Base-by-base conservation (phyloP, 2,797 vertebrate species). In the Pogonophryne albipinna region DNA sequence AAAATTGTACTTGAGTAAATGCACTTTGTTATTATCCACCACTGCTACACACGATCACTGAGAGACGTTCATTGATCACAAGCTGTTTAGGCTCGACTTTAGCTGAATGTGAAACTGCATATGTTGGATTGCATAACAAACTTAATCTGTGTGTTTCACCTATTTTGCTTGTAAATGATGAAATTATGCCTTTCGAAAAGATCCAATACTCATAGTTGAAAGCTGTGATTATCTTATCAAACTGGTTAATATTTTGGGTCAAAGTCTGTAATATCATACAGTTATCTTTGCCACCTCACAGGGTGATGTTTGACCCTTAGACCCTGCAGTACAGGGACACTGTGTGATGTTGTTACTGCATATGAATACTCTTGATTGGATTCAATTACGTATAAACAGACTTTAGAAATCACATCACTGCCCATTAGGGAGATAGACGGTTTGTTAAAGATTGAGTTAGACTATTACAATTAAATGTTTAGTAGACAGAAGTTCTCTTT, bases 241-340 rank as follows among this genome's bases (percentile, higher is more conserved):
- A n/a, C 23, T 3, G 10, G 7, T 17, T 66, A 17, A 57, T 80
- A 41, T 68, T 79, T 83, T 62, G 34, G 90, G 72, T 86, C 91
- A 93, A 93, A 92, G 91, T 94, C 34, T 41, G 5, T 55, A 53
- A 8, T 17, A 20, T 20, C 42, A 15, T 8, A 45, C 67, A 46
- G 15, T 1, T 60, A 52, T 31, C 23, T 51, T 42, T 72, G 77
- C 84, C 86, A 86, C 55, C 66, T 91, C 85, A 83, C 52, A 53
- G 44, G 13, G 2, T 60, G 4, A 55, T 58, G 17, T 79, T 66
- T 88, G 83, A 89, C 87, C 89, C 44, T 90, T 88, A 78, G 77
- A 92, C 90, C 71, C 71, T 78, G 17, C 19, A 61, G 23, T 62
- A 74, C 34, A 66, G 49, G 34, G 75, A 42, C 57, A 51, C 10